Conservation (phyloP, 2,797 vertebrate species). For the Mormyrus hasselquistii region DNA sequence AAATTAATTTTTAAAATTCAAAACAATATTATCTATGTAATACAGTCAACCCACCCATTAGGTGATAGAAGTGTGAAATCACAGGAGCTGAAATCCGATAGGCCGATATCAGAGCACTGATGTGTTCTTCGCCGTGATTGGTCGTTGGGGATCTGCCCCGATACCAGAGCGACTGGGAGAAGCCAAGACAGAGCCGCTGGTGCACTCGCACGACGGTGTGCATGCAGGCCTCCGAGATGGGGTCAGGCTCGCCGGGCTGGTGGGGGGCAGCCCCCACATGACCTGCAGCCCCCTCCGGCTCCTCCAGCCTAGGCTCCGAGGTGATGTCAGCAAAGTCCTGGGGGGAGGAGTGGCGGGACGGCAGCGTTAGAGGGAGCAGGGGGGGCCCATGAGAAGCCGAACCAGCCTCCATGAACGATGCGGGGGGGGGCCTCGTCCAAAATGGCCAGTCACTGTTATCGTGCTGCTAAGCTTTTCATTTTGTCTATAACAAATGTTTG, state of each 20-base stretch:
- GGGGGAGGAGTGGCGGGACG: not conserved
- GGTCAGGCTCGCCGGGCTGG: constrained; percentile 38
- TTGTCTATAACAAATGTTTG: not conserved
- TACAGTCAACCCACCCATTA: constrained; percentile 69
- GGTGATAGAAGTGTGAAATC: constrained; percentile 76
- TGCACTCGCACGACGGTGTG: constrained; percentile 73
- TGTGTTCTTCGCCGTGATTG: constrained; percentile 66
- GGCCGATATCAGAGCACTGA: constrained; percentile 76
- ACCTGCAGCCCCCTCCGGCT: constrained; percentile 55
- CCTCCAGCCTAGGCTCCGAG: constrained; percentile 70
- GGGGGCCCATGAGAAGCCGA: not conserved
- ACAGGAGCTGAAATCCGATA: constrained; percentile 81
- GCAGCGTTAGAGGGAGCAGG: not conserved
- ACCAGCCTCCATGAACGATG: not conserved
- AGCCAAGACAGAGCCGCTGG: constrained; percentile 73
- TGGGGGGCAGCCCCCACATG: constrained; percentile 41
- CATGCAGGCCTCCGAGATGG: constrained; percentile 67
- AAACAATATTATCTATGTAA: not conserved
- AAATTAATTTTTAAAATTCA: not conserved
- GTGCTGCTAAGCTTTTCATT: not conserved
- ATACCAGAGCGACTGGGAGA: constrained; percentile 83
- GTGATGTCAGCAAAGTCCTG: constrained; percentile 90
- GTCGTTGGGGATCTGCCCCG: constrained; percentile 50
- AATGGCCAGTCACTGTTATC: not conserved
- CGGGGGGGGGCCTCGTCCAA: not conserved